Conservation (phyloP, 2,113 vertebrate genomes). For the Eubucco bourcierii region DNA sequence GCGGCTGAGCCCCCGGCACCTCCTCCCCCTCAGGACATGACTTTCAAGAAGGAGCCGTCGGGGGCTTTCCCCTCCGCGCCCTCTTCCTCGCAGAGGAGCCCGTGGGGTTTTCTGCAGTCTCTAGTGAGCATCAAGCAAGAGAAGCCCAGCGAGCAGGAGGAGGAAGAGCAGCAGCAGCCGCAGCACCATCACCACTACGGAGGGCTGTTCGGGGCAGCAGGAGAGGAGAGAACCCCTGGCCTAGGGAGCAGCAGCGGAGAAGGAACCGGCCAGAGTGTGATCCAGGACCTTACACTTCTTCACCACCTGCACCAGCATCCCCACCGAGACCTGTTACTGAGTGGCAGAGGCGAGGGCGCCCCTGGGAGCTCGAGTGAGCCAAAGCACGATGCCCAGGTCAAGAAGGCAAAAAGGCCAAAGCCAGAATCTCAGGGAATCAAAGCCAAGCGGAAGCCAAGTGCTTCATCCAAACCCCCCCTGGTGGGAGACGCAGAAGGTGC, state of each 20-base stretch:
- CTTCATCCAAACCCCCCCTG: constrained; percentile 82
- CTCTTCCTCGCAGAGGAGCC: constrained; percentile 74
- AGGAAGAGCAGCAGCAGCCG: constrained; percentile 77
- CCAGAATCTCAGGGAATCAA: constrained; percentile 93
- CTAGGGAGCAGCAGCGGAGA: constrained; percentile 83
- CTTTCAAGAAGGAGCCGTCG: constrained; percentile 92
- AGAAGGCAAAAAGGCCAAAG: constrained; percentile 90
- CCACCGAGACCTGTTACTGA: constrained; percentile 73
- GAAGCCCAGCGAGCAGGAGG: constrained; percentile 84
- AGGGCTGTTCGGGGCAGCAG: constrained; percentile 76
- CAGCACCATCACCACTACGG: constrained; percentile 72
- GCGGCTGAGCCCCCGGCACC: constrained; percentile 83
- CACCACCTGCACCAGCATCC: constrained; percentile 77
- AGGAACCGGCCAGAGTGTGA: constrained; percentile 83
- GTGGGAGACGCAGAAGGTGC: constrained; percentile 87
- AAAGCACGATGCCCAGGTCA: constrained; percentile 85
- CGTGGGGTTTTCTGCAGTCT: constrained; percentile 88
- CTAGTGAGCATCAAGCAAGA: constrained; percentile 94
- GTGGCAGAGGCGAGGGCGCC: constrained; percentile 56
- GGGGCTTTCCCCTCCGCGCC: constrained; percentile 73
- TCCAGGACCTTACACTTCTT: constrained; percentile 90
- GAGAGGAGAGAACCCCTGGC: constrained; percentile 79
- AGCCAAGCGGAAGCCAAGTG: constrained; percentile 89
- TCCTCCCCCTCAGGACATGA: constrained; percentile 87
- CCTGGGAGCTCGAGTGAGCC: constrained; percentile 71